A percentile compares a stretch with the other conserved stretches of the same genome.
Evolutionary conservation across 2,113 vertebrate species (phyloP).

Genomic region (Camelus bactrianus): DNA sequence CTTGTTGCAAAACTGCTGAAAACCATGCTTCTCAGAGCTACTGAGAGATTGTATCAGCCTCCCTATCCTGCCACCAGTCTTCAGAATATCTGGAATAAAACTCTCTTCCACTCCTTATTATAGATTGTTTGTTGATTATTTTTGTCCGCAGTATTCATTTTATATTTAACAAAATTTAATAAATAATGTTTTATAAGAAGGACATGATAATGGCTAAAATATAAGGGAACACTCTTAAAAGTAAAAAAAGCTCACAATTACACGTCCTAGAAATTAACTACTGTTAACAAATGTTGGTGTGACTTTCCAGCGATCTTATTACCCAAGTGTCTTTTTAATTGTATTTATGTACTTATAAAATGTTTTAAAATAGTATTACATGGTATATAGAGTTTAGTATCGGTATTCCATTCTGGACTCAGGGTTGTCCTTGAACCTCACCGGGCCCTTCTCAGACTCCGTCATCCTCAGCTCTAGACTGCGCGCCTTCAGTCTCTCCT

Average conservation of each 20-base stretch:
- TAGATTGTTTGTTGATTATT: not conserved
- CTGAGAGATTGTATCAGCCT: not conserved
- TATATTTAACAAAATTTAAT: not conserved
- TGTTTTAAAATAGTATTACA: not conserved
- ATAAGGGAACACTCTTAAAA: not conserved
- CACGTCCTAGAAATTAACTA: not conserved
- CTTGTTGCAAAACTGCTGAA: not conserved
- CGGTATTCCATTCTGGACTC: not conserved
- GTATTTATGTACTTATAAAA: not conserved
- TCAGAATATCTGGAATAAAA: not conserved
- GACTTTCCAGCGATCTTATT: not conserved
- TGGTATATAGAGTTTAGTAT: not conserved
- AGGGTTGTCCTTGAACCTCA: not conserved
- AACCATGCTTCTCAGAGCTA: not conserved
- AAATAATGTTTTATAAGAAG: constrained; percentile 23
- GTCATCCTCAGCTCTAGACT: not conserved
- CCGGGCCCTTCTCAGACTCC: not conserved
- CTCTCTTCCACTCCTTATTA: not conserved
- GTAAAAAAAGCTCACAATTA: not conserved
- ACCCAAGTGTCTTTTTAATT: not conserved
- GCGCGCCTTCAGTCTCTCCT: not conserved
- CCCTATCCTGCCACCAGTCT: not conserved
- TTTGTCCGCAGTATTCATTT: not conserved
- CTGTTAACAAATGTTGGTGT: constrained; percentile 16
- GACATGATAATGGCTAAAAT: not conserved